A percentile compares a stretch with the other conserved stretches of the same genome.
phyloP scores from a whole-genome alignment of 2,113 vertebrate genomes.

The Corythoichthys haematopterus region DNA sequence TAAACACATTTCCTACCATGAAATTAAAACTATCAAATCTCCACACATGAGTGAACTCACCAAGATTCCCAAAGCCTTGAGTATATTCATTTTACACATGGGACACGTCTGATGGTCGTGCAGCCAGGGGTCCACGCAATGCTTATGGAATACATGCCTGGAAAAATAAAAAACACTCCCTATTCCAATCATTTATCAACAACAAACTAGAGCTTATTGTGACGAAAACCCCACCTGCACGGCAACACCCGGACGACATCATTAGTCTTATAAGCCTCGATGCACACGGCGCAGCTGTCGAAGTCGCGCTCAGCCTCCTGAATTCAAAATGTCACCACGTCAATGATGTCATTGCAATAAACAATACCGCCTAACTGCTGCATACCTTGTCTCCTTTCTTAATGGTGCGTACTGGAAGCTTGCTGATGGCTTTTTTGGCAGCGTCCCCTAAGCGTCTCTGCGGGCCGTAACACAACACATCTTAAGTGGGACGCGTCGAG shows the following conservation, averaged over 20 bases:
- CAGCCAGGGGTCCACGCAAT: constrained; percentile 97
- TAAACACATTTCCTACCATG: too few relatives aligned
- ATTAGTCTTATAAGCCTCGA: constrained; percentile 94
- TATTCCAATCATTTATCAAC: too few relatives aligned
- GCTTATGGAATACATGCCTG: constrained; percentile 98
- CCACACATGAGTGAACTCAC: constrained; percentile 69
- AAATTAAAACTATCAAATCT: too few relatives aligned
- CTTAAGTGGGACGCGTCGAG: neutral
- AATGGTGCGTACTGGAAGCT: constrained; percentile 92
- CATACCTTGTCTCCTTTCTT: constrained; percentile 95
- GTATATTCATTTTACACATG: constrained; percentile 99
- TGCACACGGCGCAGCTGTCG: constrained; percentile 98
- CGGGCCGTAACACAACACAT: constrained; percentile 40
- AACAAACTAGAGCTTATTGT: too few relatives aligned
- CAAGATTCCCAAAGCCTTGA: constrained; percentile 94
- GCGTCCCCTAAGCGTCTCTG: constrained; percentile 96
- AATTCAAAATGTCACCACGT: constrained; percentile 21
- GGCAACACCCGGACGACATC: constrained; percentile 93
- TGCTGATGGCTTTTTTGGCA: constrained; percentile 97
- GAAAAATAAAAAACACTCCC: neutral
- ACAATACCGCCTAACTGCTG: neutral
- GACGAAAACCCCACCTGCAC: constrained; percentile 80
- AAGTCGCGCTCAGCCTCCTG: constrained; percentile 95
- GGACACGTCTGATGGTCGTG: constrained; percentile 96
- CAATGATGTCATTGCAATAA: neutral